Evolutionary conservation across 1,140 invertebrate species (phyloP), one percentile per base, ranked within the genome.

Genomic region (Chymomyza costata): DNA sequence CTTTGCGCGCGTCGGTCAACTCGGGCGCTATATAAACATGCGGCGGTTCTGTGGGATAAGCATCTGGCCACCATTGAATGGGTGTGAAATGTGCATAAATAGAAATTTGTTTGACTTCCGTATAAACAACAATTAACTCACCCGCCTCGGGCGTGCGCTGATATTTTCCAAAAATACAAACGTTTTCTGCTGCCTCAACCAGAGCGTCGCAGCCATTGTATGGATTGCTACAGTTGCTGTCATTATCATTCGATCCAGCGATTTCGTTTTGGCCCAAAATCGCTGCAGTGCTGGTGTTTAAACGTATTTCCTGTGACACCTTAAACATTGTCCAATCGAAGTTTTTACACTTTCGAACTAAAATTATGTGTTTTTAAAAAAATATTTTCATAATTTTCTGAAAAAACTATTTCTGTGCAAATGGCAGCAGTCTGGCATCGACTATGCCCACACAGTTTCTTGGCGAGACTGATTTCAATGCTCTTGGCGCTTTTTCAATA

Each of bases 141-240:
- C 82, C 82, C 59, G 74, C 69, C 41, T 84, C 82, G 52, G 82
- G 82, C 46, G 82, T 84, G 32, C 80, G 80, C 54, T 84, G 82
- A 46, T 84, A 84, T 60, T 80, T 71, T 34, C 82, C 82, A 71
- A 84, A 84, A 64, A 81, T 66, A 65, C 69, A 59, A 49, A 54
- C 60, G 18, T 67, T 67, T 65, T 78, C 76, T 34, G 60, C 40
- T n/a, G 18, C 18, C n/a, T 7, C 21, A 8, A 13, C 39, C 16
- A 10, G 6, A 25, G 10, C 49, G 18, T 56, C 34, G 41, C 11
- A 14, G 39, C 62, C 46, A 6, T 31, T 31, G 37, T 3, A 28
- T 13, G 38, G 40, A 11, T 28, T 37, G 31, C 13, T n/a, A n/a
- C n/a, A n/a, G n/a, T n/a, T 74, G 13, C 48, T 15, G 32, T 48